These are phyloP conservation scores for Falco concolor DNA, from an alignment of 2,797 vertebrate species.

Conservation along the genomic window DNA sequence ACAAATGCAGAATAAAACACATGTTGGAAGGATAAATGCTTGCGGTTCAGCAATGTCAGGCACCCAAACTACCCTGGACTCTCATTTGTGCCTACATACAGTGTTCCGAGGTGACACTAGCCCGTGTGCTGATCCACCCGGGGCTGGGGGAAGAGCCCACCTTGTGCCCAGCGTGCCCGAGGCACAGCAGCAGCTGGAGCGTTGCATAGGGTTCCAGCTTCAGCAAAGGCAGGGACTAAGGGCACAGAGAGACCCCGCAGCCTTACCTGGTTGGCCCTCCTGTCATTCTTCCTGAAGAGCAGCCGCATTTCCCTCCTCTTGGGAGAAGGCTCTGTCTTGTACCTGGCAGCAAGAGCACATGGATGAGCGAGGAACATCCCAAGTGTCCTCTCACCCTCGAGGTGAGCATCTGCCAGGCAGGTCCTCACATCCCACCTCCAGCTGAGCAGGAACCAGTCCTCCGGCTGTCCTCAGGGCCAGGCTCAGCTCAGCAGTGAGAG, in stretches of 20 bases:
- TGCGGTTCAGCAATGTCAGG: neutral
- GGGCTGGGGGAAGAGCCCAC: neutral
- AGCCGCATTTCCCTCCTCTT: neutral
- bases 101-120: neutral
- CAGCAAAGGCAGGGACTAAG: neutral
- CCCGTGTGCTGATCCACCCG: accelerated
- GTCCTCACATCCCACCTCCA: too few relatives aligned
- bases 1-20: neutral
- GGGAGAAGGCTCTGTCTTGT: neutral
- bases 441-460: neutral
- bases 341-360: neutral
- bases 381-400: neutral
- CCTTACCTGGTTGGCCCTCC: neutral
- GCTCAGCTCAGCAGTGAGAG: neutral
- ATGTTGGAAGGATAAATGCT: accelerated
- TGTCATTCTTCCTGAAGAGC: neutral
- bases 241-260: neutral
- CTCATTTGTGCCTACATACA: neutral
- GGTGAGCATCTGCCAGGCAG: neutral
- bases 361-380: neutral
- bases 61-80: too few relatives aligned
- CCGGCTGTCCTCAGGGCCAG: neutral
- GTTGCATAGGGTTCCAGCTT: neutral
- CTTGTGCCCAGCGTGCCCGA: too few relatives aligned
- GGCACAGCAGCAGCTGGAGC: neutral